Evolutionary conservation across 2,888 invertebrate genomes (phyloP).

Genomic region (Cerceris rybyensis): DNA sequence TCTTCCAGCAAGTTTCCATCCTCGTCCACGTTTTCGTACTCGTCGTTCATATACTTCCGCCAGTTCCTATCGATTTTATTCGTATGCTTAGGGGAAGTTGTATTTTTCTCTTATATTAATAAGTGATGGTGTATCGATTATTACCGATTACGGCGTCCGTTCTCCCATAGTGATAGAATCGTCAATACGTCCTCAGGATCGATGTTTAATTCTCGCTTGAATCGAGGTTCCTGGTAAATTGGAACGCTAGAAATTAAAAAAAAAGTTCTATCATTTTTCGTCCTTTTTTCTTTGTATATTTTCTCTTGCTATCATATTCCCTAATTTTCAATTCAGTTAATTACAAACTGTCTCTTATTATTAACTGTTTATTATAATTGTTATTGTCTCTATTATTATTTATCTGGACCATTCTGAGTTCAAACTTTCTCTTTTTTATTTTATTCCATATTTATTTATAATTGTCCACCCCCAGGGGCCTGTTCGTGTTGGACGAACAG

Average conservation of each 20-base stretch:
- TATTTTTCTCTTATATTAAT: not conserved
- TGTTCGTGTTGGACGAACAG: too few species aligned
- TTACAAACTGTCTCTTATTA: too few species aligned
- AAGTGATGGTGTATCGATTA: not conserved
- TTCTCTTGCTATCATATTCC: not conserved
- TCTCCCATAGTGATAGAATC: slow-evolving; percentile 79
- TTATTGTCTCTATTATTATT: too few species aligned
- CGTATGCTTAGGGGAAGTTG: not conserved
- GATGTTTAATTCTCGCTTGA: slow-evolving; percentile 77
- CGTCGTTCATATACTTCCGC: slow-evolving; percentile 74
- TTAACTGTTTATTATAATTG: too few species aligned
- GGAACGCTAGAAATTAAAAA: slow-evolving; percentile 64
- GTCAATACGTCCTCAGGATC: slow-evolving; percentile 79
- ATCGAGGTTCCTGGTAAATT: slow-evolving; percentile 74
- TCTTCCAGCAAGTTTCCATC: slow-evolving; percentile 73
- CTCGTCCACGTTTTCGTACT: slow-evolving; percentile 76
- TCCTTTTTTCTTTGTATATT: not conserved
- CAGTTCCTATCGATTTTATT: slow-evolving; percentile 68
- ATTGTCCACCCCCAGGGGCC: too few species aligned
- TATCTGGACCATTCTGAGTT: too few species aligned
- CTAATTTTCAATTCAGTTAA: not conserved
- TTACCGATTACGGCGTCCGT: slow-evolving; percentile 76
- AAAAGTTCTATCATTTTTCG: not conserved
- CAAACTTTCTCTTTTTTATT: too few species aligned
- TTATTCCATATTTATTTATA: too few species aligned